Percentiles rank a stretch among this genome's conserved stretches.
Conservation (phyloP, 2,888 invertebrate genomes). For the Macroteleia sp. region DNA sequence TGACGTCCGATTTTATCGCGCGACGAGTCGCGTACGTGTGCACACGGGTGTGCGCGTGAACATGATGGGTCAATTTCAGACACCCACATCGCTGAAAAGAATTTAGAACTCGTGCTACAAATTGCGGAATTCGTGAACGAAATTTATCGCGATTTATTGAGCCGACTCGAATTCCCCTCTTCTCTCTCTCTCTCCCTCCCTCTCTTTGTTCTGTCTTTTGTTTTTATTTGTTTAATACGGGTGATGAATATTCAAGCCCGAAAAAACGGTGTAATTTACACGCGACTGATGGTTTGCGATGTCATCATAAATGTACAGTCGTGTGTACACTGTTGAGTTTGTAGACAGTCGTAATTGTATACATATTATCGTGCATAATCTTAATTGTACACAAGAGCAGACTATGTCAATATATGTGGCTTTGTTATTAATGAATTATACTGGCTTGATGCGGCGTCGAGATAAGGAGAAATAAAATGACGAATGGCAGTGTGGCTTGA, state of each 20-base stretch:
- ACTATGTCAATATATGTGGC: constrained; percentile 47
- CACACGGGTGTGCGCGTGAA: constrained; percentile 1
- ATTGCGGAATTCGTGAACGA: no score
- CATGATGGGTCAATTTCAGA: constrained; percentile 37
- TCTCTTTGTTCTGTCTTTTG: no score
- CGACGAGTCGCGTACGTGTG: background rate
- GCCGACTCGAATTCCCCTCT: no score
- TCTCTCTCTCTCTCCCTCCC: no score
- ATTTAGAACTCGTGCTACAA: background rate
- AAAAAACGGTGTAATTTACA: constrained; percentile 10
- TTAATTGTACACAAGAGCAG: constrained; percentile 56
- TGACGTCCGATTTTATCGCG: constrained; percentile 38
- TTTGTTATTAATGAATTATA: constrained; percentile 58
- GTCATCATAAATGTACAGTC: constrained; percentile 17
- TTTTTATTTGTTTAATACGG: no score
- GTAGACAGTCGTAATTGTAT: constrained; percentile 49
- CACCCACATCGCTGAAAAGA: constrained; percentile 23
- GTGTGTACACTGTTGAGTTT: constrained; percentile 27
- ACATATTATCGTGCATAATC: constrained; percentile 49
- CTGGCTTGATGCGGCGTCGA: constrained; percentile 24
- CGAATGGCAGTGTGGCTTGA: constrained; percentile 25
- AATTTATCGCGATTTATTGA: no score
- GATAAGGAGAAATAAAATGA: constrained; percentile 56
- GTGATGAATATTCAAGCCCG: no score
- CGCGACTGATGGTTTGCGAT: background rate